Base-by-base conservation (phyloP, 2,797 vertebrate genomes). In the Sarcoramphus papa region DNA sequence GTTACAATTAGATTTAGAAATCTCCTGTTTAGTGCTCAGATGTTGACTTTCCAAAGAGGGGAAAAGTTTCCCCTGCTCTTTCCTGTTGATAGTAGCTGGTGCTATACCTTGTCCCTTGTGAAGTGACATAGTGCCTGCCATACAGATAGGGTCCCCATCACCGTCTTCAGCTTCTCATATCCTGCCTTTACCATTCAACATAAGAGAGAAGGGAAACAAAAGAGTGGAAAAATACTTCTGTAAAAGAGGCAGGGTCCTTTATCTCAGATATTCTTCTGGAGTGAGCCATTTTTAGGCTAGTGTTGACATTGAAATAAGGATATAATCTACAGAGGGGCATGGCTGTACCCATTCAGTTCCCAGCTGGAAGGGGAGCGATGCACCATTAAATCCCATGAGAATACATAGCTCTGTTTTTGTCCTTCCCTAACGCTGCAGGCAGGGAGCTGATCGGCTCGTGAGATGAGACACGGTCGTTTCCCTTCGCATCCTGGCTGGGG, bases 371-470 rank as follows among this genome's bases (percentile, higher is more conserved):
- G 18, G 12, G 5, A 43, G 5, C 1, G 4, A 30, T 28, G 19
- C 1, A 17, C 1, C 9, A 2, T 31, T 12, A 92, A 50, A 45
- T 77, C 17, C 31, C 53, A 30, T 0, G 1, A 27, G 18, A 0
- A 0, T 7, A 2, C 3, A 5, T 9, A 33, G 13, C 12, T 84
- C 45, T 74, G 53, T 3, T 22, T 79, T 72, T 75, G 41, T 51
- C 9, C 31, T 76, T n/a, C 23, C 10, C 12, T 45, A 33, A 7
- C 3, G 2, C 8, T 9, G 20, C 21, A 67, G 72, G 5, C 35
- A 54, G 25, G n/a, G 25, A 69, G 7, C 28, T 64, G 45, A 43
- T 51, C 7, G 5, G 69, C 28, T 63, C 84, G 47, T 54, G 62
- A 86, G 47, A 84, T 48, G 53, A 28, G 41, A 51, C 47, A 59